Evolutionary conservation across 2,113 vertebrate species (phyloP).

Genomic region (Osmerus mordax): DNA sequence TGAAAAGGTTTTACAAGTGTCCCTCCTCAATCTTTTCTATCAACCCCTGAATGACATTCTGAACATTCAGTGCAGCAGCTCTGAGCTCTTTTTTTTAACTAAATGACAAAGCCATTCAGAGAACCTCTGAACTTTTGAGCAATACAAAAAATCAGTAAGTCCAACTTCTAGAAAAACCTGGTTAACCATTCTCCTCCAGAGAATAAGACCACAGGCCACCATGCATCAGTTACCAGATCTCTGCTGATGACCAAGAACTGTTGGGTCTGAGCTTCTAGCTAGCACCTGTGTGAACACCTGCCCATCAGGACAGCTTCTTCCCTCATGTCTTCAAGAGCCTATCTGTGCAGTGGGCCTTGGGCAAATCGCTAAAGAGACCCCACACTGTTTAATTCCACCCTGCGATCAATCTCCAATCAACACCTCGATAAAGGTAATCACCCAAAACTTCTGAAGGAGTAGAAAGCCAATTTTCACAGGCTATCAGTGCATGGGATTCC

Average conservation of each 20-base stretch:
- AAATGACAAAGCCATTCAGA: constrained; percentile 45
- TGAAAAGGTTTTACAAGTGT: constrained; percentile 61
- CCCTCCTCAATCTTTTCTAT: constrained; percentile 53
- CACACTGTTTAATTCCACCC: constrained; percentile 55
- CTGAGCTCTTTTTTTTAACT: constrained; percentile 50
- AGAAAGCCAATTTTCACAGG: constrained; percentile 61
- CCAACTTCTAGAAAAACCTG: background rate
- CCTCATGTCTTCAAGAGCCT: background rate
- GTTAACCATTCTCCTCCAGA: too few species aligned
- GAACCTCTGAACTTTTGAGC: constrained; percentile 47
- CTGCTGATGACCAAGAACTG: background rate
- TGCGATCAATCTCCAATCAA: constrained; percentile 70
- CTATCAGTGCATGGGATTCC: constrained; percentile 47
- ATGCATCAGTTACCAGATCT: background rate
- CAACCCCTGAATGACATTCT: constrained; percentile 43
- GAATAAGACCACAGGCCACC: too few species aligned
- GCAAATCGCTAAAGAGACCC: constrained; percentile 47
- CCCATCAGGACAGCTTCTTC: constrained; percentile 15
- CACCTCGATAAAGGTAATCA: constrained; percentile 57
- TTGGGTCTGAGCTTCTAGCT: background rate
- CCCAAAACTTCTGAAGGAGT: constrained; percentile 53
- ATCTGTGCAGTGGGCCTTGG: constrained; percentile 11
- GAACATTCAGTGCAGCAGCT: constrained; percentile 56
- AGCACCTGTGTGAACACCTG: background rate
- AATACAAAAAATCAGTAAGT: constrained; percentile 36